Conservation (phyloP, 2,888 invertebrate species). For the Hirtodrosophila cameraria region DNA sequence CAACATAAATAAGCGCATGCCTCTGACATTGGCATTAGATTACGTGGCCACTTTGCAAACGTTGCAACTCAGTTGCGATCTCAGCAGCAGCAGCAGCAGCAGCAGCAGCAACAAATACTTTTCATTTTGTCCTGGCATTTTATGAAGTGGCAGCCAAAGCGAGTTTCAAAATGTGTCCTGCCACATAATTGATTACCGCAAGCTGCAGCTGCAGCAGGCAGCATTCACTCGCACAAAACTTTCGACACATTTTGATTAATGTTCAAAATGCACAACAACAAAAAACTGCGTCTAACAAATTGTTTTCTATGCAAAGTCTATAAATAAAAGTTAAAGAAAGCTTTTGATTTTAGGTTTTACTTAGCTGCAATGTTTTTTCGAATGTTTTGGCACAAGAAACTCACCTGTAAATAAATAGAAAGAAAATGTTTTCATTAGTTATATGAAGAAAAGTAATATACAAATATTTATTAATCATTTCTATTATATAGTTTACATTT, state of each 20-base stretch:
- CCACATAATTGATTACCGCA: constrained; percentile 47
- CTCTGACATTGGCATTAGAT: constrained; percentile 31
- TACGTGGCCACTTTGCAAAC: constrained; percentile 14
- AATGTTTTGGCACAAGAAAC: constrained; percentile 13
- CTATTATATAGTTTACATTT: constrained; percentile 1
- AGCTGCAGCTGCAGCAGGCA: constrained; percentile 1
- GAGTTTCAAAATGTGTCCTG: constrained; percentile 12
- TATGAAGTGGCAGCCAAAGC: constrained; percentile 34
- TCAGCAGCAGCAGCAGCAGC: constrained; percentile 21
- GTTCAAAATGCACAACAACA: constrained; percentile 9
- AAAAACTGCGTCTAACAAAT: constrained; percentile 27
- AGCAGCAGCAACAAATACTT: constrained; percentile 44
- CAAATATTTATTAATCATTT: not conserved
- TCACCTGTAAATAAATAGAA: constrained; percentile 60
- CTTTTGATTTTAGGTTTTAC: constrained; percentile 12
- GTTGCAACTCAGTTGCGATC: no score
- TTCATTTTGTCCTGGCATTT: constrained; percentile 46
- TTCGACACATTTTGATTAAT: constrained; percentile 56
- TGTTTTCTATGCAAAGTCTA: constrained; percentile 14
- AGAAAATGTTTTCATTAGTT: constrained; percentile 10
- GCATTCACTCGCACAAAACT: constrained; percentile 8
- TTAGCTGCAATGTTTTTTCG: constrained; percentile 25
- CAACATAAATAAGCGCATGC: constrained; percentile 45
- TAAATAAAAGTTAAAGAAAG: constrained; percentile 7
- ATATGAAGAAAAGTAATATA: no score